These are phyloP conservation scores for Cyprinella venusta DNA, from an alignment of 2,797 vertebrate species.

Conservation along the genomic window DNA sequence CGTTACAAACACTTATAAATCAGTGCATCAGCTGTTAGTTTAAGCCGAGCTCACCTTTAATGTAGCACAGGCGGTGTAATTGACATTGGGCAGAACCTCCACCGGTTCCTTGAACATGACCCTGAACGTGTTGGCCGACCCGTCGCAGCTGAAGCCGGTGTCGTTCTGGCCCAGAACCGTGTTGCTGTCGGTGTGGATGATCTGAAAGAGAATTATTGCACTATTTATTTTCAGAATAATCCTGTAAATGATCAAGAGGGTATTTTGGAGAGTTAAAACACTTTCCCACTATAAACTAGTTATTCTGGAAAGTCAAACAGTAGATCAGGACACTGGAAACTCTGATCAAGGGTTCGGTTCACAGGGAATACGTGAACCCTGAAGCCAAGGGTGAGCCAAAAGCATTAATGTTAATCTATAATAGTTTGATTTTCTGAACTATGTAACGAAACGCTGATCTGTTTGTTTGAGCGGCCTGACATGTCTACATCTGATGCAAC, in stretches of 20 bases:
- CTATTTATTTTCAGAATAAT: neutral
- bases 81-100: constrained; percentile 93
- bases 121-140: constrained; percentile 93
- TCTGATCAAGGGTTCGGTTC: neutral
- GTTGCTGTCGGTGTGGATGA: constrained; percentile 98
- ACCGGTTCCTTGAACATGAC: constrained; percentile 99
- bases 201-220: constrained; percentile 72
- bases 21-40: neutral
- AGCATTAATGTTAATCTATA: neutral
- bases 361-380: neutral
- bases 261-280: neutral
- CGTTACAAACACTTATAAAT: neutral
- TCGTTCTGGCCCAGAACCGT: constrained; percentile 95
- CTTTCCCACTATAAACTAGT: neutral
- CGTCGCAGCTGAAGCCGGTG: constrained; percentile 96
- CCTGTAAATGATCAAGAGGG: neutral
- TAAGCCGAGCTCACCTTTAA: constrained; percentile 81
- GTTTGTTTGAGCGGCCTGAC: neutral
- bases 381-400: neutral
- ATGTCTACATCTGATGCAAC: neutral
- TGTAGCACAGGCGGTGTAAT: constrained; percentile 95
- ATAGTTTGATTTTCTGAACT: neutral
- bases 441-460: neutral
- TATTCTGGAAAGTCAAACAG: neutral
- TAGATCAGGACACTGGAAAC: no score